These are phyloP conservation scores for Upupa epops DNA, from an alignment of 2,113 vertebrate genomes.

Conservation along the genomic window DNA sequence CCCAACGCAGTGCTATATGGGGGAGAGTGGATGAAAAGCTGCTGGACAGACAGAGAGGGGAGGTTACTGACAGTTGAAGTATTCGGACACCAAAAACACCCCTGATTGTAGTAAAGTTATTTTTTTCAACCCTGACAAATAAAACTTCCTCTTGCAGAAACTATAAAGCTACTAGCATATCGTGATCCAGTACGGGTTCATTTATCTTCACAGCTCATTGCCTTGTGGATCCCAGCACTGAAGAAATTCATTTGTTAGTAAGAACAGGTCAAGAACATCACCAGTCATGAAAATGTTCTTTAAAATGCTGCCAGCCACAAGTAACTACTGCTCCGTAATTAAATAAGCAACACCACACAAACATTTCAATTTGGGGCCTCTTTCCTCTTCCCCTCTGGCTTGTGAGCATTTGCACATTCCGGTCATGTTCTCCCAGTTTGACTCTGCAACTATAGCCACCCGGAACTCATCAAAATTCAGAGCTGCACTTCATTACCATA, in stretches of 20 bases:
- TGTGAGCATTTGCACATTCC: not conserved
- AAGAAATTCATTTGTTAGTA: not conserved
- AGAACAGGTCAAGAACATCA: not conserved
- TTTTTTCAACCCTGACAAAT: not conserved
- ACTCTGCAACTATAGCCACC: not conserved
- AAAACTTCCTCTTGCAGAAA: not conserved
- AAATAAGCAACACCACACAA: not conserved
- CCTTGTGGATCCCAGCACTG: not conserved
- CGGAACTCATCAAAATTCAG: not conserved
- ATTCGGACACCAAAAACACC: not conserved
- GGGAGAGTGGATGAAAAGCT: not conserved
- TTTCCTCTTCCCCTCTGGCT: not conserved
- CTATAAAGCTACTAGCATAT: not conserved
- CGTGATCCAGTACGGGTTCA: not conserved
- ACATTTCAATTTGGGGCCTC: not conserved
- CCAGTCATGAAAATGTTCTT: not conserved
- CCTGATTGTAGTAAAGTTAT: not conserved
- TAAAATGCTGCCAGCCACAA: not conserved
- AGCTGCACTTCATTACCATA: not conserved
- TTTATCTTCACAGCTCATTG: constrained; percentile 13
- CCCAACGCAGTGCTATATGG: too few species aligned
- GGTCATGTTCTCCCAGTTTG: not conserved
- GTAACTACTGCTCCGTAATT: not conserved
- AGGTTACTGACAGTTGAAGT: too few species aligned
- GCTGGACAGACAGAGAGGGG: not conserved